phyloP scores from a whole-genome alignment of 2,797 vertebrate genomes.

The Chloroceryle amazona region DNA sequence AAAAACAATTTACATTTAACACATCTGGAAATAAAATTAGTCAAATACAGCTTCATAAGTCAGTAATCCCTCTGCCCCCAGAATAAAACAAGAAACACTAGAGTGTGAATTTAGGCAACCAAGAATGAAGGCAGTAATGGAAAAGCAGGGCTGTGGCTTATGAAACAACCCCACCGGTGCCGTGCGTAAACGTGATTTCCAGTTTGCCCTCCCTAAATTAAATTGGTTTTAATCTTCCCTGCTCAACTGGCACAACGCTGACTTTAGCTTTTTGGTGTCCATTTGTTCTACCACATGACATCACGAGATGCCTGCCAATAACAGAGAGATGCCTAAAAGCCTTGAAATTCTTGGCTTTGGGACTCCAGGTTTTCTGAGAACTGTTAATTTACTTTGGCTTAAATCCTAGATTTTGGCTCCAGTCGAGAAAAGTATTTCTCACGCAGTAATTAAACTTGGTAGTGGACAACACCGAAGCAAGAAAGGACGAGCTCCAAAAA shows the following conservation, averaged over 20 bases:
- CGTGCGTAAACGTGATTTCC: slow-evolving; percentile 51
- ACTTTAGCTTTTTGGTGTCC: slow-evolving; percentile 68
- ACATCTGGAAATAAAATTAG: neutral
- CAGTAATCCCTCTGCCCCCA: neutral
- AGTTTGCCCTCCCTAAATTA: slow-evolving; percentile 58
- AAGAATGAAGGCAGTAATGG: neutral
- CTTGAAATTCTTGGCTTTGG: slow-evolving; percentile 73
- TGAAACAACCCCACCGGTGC: slow-evolving; percentile 38
- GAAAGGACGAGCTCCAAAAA: neutral
- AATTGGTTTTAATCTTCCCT: slow-evolving; percentile 36
- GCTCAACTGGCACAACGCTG: slow-evolving; percentile 47
- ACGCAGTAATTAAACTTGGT: slow-evolving; percentile 73
- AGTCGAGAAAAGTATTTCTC: slow-evolving; percentile 69
- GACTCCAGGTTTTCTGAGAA: slow-evolving; percentile 70
- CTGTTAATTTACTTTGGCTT: slow-evolving; percentile 78
- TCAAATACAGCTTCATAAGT: neutral
- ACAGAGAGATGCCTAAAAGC: slow-evolving; percentile 70
- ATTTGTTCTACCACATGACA: slow-evolving; percentile 75
- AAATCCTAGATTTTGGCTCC: slow-evolving; percentile 73
- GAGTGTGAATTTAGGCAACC: slow-evolving; percentile 43
- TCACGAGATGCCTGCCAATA: slow-evolving; percentile 66
- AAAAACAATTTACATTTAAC: neutral
- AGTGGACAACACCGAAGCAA: slow-evolving; percentile 56
- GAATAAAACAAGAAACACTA: neutral
- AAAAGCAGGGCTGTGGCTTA: neutral